Evolutionary conservation across 2,888 invertebrate genomes (phyloP), one percentile per base, ranked within the genome.

Genomic region (Philhelius pedissequus): DNA sequence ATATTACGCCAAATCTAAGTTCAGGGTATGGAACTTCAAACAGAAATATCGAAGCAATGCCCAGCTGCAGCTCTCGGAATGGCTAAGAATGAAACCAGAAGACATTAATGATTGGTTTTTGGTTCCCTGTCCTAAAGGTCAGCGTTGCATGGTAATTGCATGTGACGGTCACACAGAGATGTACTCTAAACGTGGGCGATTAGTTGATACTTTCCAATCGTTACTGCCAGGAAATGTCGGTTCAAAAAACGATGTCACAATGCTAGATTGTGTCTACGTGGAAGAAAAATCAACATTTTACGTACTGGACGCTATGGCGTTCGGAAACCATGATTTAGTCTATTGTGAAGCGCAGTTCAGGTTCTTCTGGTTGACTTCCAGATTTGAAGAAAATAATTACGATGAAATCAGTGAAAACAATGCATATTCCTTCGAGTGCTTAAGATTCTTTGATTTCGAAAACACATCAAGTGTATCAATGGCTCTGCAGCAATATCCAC

Each of bases 51-150:
- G 86, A 32, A 75, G 50, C 9, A 87, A 86, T 32, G 79, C 87
- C 15, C 93, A 94, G 87, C 91, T 98, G 7, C 98, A 98, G 96
- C 89, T 96, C 77, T 98, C 98, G 0, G 99, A 99, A 91, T 99
- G 98, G 98, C 92, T 99, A 90, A 92, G 95, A 1, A 97, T 98
- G 87, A 94, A 95, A 73, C 99, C 99, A 0, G 92, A 93, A 27
- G 95, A 97, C 89, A 93, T 97, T 66, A 92, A 94, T 5, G 94
- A 95, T 60, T 97, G 97, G 97, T 90, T 93, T 22, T 92, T 95
- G 66, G 93, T 95, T 58, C 94, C 96, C 0, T 97, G 97, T 89
- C 99, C 99, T 0, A 94, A 94, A 88, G 99, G 98, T 22, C 93
- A 93, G 77, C 93, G 99, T 71, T 94, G 94, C 88, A 92, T 99